These are phyloP conservation scores for Drosophila neonasuta DNA, from an alignment of 2,888 invertebrate genomes.

Conservation along the genomic window DNA sequence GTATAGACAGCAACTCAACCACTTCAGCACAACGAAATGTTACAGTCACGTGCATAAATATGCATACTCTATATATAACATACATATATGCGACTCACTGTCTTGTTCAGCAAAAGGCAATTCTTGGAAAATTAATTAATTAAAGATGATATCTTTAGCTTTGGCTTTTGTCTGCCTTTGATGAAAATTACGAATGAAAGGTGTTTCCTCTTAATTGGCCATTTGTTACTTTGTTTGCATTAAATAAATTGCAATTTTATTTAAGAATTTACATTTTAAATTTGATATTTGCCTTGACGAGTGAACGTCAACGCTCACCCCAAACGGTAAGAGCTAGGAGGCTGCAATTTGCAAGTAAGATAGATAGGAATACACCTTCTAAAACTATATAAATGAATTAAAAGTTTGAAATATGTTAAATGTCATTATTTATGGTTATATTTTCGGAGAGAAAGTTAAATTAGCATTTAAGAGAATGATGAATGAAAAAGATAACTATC, in stretches of 20 bases:
- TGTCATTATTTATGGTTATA: too few relatives aligned
- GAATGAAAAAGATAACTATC: too few relatives aligned
- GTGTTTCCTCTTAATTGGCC: neutral
- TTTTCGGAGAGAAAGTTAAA: too few relatives aligned
- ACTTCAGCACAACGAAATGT: slow-evolving; percentile 13
- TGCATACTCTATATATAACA: neutral
- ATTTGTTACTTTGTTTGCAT: neutral
- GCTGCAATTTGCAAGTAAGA: too few relatives aligned
- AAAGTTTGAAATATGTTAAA: too few relatives aligned
- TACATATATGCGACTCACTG: too few relatives aligned
- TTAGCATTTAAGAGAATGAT: too few relatives aligned
- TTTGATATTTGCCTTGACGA: neutral
- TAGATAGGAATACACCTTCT: too few relatives aligned
- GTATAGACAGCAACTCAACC: slow-evolving; percentile 15
- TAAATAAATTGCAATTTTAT: neutral
- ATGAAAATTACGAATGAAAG: neutral
- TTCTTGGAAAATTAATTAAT: neutral
- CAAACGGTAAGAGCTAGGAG: too few relatives aligned
- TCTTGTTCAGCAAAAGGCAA: too few relatives aligned
- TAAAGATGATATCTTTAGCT: neutral
- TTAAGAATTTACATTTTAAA: neutral
- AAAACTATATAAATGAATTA: too few relatives aligned
- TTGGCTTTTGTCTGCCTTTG: neutral
- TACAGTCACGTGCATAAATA: slow-evolving; percentile 22
- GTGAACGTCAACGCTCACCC: neutral